Base-by-base conservation (phyloP, 2,888 invertebrate species). In the Drosophila sordidula region DNA sequence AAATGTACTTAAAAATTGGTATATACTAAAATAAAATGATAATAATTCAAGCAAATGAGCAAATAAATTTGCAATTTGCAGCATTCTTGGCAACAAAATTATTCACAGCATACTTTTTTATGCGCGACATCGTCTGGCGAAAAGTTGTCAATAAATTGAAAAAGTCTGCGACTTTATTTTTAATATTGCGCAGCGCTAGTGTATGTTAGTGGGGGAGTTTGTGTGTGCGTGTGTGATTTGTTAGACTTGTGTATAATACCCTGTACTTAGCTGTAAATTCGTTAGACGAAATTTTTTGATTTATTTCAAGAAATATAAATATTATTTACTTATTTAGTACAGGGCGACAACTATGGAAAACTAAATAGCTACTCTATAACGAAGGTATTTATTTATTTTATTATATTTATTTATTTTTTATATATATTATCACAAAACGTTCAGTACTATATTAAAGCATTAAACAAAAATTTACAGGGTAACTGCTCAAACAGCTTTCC, bases 81-180 rank as follows among this genome's bases (percentile, higher is more conserved):
- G 72, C 72, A 59, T 59, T 69, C 66, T 71, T 78, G 57, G 32
- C 39, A 50, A 49, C 54, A 63, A 41, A 47, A 63, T 64, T 51
- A 52, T 62, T 39, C 38, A 12, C 38, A 62, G 18, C 61, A 62
- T 64, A 66, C 50, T 58, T 54, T 66, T 45, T 42, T 56, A 57
- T 49, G 44, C 63, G 38, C 56, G 39, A 39, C 56, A 56, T 29
- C 73, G 58, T 42, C 73, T 70, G 42, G 32, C 4, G 16, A 25
- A 36, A 62, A 57, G 36, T 25, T 14, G 61, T 64, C 73, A 65
- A 75, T 73, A 82, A 78, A 78, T 73, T 70, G 52, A 44, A 73
- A 73, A 74, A 66, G 62, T 68, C 80, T 65, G 73, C 52, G 45
- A 58, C 69, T 67, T 78, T 44, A 59, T 73, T 76, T 76, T 62